phyloP scores from a whole-genome alignment of 2,797 vertebrate species.

The Semotilus atromaculatus region DNA sequence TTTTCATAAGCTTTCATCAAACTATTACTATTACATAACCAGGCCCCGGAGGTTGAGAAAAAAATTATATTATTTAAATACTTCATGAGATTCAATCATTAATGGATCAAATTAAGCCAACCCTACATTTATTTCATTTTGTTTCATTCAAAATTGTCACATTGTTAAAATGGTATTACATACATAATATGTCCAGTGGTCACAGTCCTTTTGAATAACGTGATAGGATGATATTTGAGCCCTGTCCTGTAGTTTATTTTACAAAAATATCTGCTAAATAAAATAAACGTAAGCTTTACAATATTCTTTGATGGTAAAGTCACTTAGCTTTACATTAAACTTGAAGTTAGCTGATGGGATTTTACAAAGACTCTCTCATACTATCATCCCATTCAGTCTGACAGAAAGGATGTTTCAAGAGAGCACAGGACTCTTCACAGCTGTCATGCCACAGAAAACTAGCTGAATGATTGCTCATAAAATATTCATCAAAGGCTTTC shows the following conservation, averaged over 20 bases:
- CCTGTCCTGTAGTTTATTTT: not conserved
- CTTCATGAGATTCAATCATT: not conserved
- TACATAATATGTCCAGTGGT: too few relatives aligned
- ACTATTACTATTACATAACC: not conserved
- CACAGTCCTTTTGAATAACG: not conserved
- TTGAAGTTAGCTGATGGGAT: not conserved
- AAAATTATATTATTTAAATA: not conserved
- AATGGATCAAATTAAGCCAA: not conserved
- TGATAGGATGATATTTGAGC: not conserved
- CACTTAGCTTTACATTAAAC: not conserved
- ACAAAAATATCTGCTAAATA: not conserved
- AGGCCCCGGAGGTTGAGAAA: not conserved
- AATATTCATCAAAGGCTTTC: constrained; percentile 42
- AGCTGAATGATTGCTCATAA: constrained; percentile 18
- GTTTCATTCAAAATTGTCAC: not conserved
- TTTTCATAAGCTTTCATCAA: not conserved
- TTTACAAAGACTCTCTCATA: not conserved
- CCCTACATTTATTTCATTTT: not conserved
- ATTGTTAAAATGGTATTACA: not conserved
- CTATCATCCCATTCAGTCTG: not conserved
- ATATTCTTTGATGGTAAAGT: not conserved
- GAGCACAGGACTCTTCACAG: constrained; percentile 3
- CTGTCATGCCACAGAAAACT: constrained; percentile 16
- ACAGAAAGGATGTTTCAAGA: constrained; percentile 7
- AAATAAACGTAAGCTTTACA: not conserved